Conservation (phyloP, 1,140 invertebrate species). For the Chironomus striatipennis region DNA sequence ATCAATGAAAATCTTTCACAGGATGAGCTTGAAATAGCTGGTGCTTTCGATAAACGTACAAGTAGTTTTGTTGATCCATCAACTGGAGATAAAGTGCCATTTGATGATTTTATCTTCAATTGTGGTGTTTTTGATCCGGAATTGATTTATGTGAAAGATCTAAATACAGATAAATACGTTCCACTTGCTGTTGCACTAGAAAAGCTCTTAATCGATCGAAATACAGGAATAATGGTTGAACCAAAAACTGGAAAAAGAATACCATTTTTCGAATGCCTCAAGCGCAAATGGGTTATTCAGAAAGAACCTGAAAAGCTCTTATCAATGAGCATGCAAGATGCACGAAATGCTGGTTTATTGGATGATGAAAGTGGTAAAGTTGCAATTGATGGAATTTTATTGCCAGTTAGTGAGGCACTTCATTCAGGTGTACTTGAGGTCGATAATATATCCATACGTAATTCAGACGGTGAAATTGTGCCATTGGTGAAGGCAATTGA, state of each 20-base stretch:
- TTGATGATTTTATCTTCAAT: slow-evolving; percentile 66
- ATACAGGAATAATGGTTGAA: slow-evolving; percentile 73
- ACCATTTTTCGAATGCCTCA: slow-evolving; percentile 75
- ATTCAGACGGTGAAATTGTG: slow-evolving; percentile 61
- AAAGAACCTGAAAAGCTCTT: slow-evolving; percentile 44
- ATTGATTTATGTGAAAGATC: slow-evolving; percentile 70
- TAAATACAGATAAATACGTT: slow-evolving; percentile 56
- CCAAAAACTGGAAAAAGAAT: slow-evolving; percentile 69
- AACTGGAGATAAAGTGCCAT: slow-evolving; percentile 60
- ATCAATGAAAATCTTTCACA: slow-evolving; percentile 51
- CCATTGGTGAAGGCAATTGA: slow-evolving; percentile 66
- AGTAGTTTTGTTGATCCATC: slow-evolving; percentile 71
- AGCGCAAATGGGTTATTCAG: slow-evolving; percentile 59
- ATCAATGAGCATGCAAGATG: slow-evolving; percentile 36
- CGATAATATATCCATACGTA: slow-evolving; percentile 58
- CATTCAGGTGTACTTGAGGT: slow-evolving; percentile 63
- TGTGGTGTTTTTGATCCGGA: slow-evolving; percentile 65
- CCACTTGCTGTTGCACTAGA: slow-evolving; percentile 65
- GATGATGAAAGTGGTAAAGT: slow-evolving; percentile 45
- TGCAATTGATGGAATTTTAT: slow-evolving; percentile 22
- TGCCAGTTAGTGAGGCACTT: slow-evolving; percentile 63
- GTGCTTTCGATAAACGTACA: slow-evolving; percentile 63
- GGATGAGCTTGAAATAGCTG: slow-evolving; percentile 56
- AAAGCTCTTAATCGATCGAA: slow-evolving; percentile 62
- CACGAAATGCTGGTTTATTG: slow-evolving; percentile 33